Percentiles rank a stretch among this genome's conserved stretches.
phyloP scores from a whole-genome alignment of 2,888 invertebrate species.

The Tetranychus piercei region DNA sequence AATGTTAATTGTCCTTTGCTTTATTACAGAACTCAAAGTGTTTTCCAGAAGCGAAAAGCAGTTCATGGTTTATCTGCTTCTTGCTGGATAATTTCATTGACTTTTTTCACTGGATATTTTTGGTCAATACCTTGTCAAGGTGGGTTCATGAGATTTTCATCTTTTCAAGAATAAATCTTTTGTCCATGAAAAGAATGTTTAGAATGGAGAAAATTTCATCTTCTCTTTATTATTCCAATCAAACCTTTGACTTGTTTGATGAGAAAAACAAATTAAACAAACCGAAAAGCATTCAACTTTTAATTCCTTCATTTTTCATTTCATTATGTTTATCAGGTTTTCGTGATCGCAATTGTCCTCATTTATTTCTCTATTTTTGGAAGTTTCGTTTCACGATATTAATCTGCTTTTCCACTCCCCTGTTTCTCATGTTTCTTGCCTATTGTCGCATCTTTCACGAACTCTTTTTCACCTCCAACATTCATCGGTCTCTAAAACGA shows the following conservation, averaged over 20 bases:
- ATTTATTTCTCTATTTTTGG: conserved; percentile 33
- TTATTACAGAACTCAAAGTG: conserved; percentile 12
- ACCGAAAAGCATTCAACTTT: not conserved
- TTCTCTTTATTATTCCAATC: no score
- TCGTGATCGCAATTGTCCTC: conserved; percentile 24
- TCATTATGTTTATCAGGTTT: conserved; percentile 20
- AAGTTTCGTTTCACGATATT: conserved; percentile 39
- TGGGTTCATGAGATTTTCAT: conserved; percentile 7
- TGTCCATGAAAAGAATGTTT: no score
- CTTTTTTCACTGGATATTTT: conserved; percentile 39
- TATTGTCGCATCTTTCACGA: conserved; percentile 42
- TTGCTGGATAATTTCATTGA: conserved; percentile 40
- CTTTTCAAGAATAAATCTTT: not conserved
- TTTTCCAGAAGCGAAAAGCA: conserved; percentile 8
- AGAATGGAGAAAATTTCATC: no score
- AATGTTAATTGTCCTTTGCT: not conserved
- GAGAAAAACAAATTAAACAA: not conserved
- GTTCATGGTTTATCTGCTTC: conserved; percentile 8
- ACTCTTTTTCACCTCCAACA: not conserved
- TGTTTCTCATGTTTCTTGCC: conserved; percentile 42
- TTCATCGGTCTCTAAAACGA: not conserved
- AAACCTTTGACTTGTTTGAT: conserved; percentile 25
- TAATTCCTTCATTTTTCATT: not conserved
- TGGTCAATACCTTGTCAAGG: conserved; percentile 36
- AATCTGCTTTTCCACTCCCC: conserved; percentile 41